Evolutionary conservation across 2,888 invertebrate genomes (phyloP), one percentile per base, ranked within the genome.

Genomic region (Pachliopta kotzebuea): DNA sequence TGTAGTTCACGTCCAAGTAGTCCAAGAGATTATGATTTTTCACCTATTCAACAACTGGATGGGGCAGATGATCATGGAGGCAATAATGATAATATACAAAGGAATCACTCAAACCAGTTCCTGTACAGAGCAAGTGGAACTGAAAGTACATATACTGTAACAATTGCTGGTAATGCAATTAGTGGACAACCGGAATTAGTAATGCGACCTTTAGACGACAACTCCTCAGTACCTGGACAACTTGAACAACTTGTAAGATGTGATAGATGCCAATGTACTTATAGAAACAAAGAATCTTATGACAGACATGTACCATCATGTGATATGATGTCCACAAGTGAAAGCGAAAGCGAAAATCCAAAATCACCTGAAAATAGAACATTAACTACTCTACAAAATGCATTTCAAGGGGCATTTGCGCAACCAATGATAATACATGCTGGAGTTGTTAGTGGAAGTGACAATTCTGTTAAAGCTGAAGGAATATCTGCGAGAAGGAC

Each of bases 201-300:
- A 1, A 91, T 91, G 89, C 78, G 90, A 63, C 85, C 90, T 7
- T 74, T 90, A 66, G 91, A 90, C 63, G 91, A 92, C 60, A 80
- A 78, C 31, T 77, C 84, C 31, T 78, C 77, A 1, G 77, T 80
- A 55, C 76, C 89, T 49, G 92, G 92, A 56, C 90, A 92, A 62
- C 91, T 92, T 52, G 95, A 95, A 72, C 94, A 95, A 73, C 95
- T 96, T 9, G 97, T 98, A 0, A 95, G 96, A 74, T 98, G 98
- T 83, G 95, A 95, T 72, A 94, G 96, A 69, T 98, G 98, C 78
- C 96, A 96, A 74, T 95, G 97, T 76, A 96, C 96, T 2, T 97
- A 97, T 76, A 92, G 97, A 74, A 96, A 96, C 58, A 94, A 95
- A 69, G 95, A 95, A 67, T 96, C 96, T 62, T 97, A 95, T 76